Percentiles rank a stretch among this genome's conserved stretches.
Conservation (phyloP, 1,140 invertebrate genomes). For the Halesus radiatus region DNA sequence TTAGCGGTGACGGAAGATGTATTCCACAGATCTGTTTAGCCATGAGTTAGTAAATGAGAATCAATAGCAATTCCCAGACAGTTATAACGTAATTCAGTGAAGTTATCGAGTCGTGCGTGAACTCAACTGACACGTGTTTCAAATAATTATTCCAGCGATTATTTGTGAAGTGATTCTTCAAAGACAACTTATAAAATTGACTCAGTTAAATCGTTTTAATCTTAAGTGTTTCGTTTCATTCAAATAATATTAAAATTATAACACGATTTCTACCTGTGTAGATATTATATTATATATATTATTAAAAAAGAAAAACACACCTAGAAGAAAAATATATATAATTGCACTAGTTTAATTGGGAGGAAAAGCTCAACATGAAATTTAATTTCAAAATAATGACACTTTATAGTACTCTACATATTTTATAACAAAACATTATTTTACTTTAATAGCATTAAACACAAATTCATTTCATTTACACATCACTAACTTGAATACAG, state of each 20-base stretch:
- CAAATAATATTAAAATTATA: constrained; percentile 42
- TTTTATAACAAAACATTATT: not conserved
- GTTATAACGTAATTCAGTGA: constrained; percentile 5
- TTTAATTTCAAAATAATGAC: not conserved
- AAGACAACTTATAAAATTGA: constrained; percentile 56
- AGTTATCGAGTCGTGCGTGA: constrained; percentile 17
- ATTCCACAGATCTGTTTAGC: constrained; percentile 32
- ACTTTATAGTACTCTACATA: not conserved
- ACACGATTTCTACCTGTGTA: constrained; percentile 54
- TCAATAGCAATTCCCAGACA: not conserved
- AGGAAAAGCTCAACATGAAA: constrained; percentile 48
- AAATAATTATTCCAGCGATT: not conserved
- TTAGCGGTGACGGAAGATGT: not conserved
- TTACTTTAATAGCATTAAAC: too few relatives aligned
- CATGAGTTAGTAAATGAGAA: not conserved
- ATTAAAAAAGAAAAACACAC: constrained; percentile 47
- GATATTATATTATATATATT: constrained; percentile 45
- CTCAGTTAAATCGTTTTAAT: constrained; percentile 51
- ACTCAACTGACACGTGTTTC: constrained; percentile 7
- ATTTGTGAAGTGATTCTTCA: constrained; percentile 46
- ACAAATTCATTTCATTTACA: not conserved
- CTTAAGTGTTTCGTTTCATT: constrained; percentile 8
- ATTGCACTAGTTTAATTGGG: constrained; percentile 51
- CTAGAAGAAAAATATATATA: constrained; percentile 51
- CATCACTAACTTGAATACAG: not conserved